A percentile compares a stretch with the other conserved stretches of the same genome.
phyloP scores from a whole-genome alignment of 1,140 invertebrate genomes.

The Listronotus oregonensis region DNA sequence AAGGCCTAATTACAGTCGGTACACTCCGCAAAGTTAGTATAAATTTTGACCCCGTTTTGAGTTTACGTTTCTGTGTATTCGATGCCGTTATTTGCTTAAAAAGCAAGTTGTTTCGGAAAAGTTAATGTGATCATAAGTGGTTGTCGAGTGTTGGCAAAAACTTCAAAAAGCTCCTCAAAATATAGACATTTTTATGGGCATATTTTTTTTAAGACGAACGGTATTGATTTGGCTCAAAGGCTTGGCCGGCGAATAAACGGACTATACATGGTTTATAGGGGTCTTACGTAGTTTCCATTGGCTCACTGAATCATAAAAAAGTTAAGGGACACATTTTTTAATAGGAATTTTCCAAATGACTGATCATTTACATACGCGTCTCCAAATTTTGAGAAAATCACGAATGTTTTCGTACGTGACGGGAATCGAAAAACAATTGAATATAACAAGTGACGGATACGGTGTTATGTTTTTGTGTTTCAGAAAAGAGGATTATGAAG shows the following conservation, averaged over 20 bases:
- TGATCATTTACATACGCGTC: conserved; percentile 54
- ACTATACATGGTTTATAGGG: conserved; percentile 55
- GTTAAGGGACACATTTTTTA: conserved; percentile 54
- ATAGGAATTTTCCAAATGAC: conserved; percentile 57
- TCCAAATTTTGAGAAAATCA: conserved; percentile 51
- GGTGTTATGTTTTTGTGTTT: conserved; percentile 36
- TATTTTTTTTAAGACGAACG: conserved; percentile 55
- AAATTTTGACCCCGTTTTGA: conserved; percentile 55
- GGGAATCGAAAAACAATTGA: conserved; percentile 5
- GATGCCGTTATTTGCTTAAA: conserved; percentile 51
- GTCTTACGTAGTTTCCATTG: conserved; percentile 56
- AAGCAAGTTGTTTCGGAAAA: conserved; percentile 47
- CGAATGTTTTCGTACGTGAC: conserved; percentile 20
- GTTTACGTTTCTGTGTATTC: conserved; percentile 47
- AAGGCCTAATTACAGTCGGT: conserved; percentile 51
- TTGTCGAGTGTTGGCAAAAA: conserved; percentile 31
- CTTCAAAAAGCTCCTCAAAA: conserved; percentile 46
- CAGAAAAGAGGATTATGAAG: conserved; percentile 42
- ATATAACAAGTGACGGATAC: conserved; percentile 3
- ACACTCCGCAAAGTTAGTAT: conserved; percentile 46
- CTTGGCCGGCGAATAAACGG: conserved; percentile 55
- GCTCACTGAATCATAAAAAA: conserved; percentile 57
- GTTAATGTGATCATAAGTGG: conserved; percentile 37
- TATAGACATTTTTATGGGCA: conserved; percentile 45
- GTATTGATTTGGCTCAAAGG: conserved; percentile 57